Conservation (phyloP, 2,888 invertebrate species). For the Autographa pulchrina region DNA sequence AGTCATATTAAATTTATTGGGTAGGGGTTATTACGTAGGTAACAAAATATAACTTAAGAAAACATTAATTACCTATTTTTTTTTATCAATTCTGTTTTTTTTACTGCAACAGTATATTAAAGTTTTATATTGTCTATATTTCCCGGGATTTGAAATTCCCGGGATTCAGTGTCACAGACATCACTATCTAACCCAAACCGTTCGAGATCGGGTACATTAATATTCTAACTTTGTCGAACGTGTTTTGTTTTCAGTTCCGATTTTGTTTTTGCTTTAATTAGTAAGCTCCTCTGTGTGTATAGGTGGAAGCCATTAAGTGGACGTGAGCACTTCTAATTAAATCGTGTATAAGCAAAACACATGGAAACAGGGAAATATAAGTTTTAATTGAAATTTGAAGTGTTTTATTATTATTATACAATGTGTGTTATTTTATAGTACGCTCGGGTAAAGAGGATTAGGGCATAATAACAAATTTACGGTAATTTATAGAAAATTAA, state of each 20-base stretch:
- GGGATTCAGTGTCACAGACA: constrained; percentile 31
- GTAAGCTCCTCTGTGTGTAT: constrained; percentile 57
- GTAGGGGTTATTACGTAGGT: no score
- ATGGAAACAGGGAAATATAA: constrained; percentile 38
- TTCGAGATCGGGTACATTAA: constrained; percentile 75
- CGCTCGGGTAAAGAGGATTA: no score
- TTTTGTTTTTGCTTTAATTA: constrained; percentile 78
- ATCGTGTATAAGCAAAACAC: constrained; percentile 37
- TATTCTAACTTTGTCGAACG: constrained; percentile 84
- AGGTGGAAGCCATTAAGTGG: constrained; percentile 52
- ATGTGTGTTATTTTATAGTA: neutral
- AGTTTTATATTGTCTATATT: neutral
- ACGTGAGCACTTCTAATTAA: constrained; percentile 45
- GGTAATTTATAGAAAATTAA: no score
- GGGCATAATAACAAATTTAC: no score
- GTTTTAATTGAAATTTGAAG: constrained; percentile 35
- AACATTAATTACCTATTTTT: no score
- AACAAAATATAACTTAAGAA: no score
- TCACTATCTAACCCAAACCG: constrained; percentile 55
- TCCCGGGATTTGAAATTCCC: constrained; percentile 18
- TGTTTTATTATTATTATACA: neutral
- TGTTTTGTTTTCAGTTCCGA: constrained; percentile 77
- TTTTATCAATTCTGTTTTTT: no score
- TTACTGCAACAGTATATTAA: no score
- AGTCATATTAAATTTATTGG: no score